phyloP scores from a whole-genome alignment of 2,113 vertebrate genomes.

The Emydocephalus ijimae region DNA sequence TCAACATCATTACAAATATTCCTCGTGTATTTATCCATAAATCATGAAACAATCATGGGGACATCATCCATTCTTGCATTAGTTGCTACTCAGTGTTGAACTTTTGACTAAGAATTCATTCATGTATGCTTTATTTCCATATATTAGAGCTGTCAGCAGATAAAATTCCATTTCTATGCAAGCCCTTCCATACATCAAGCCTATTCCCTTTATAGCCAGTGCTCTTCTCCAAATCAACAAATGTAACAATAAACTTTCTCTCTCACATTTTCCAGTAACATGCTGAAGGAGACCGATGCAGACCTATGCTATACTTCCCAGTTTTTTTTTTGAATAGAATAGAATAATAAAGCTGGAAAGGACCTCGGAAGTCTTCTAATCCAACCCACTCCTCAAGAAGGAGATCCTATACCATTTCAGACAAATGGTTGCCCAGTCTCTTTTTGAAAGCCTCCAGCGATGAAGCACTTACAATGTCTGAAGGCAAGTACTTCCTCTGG shows the following conservation, averaged over 20 bases:
- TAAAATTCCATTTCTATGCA: background rate
- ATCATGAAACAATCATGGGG: background rate
- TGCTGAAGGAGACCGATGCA: background rate
- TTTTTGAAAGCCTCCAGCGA: background rate
- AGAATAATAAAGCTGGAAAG: background rate
- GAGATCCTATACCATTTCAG: background rate
- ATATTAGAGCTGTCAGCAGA: background rate
- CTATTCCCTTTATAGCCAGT: background rate
- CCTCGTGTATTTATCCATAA: background rate
- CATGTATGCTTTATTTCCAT: background rate
- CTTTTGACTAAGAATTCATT: background rate
- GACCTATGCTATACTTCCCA: background rate
- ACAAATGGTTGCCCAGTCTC: background rate
- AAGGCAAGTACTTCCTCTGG: background rate
- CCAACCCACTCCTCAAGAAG: background rate
- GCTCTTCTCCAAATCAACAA: background rate
- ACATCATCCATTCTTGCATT: background rate
- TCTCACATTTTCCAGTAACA: background rate
- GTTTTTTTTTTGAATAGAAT: background rate
- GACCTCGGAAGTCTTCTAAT: background rate
- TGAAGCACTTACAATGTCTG: background rate
- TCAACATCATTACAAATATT: background rate
- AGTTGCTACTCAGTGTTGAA: background rate
- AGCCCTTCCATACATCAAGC: background rate
- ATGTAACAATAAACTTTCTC: background rate